phyloP scores from a whole-genome alignment of 2,113 vertebrate species.

The Tachysurus fulvidraco region DNA sequence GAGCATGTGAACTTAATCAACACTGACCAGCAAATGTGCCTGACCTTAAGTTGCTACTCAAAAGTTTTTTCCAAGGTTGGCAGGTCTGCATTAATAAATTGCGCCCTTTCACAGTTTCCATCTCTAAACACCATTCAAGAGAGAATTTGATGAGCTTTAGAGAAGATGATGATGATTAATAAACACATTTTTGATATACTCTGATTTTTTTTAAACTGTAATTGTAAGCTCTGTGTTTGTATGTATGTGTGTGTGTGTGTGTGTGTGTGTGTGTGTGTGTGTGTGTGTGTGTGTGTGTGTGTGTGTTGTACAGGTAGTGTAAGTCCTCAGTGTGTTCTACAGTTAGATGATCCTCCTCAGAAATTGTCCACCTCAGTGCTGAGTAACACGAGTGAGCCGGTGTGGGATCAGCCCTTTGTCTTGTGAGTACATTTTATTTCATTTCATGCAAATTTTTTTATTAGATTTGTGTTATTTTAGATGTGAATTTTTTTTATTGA shows the following conservation, averaged over 20 bases:
- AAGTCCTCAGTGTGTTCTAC: constrained; percentile 74
- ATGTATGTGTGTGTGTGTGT: too few species aligned
- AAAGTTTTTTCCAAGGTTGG: too few species aligned
- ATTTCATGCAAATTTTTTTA: not conserved
- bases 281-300: constrained; percentile 42
- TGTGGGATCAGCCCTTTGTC: constrained; percentile 90
- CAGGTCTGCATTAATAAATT: too few species aligned
- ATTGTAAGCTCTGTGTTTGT: too few species aligned
- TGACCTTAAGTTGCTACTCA: too few species aligned
- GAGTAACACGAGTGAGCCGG: constrained; percentile 70
- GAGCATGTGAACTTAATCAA: too few species aligned
- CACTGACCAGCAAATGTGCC: too few species aligned
- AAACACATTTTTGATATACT: not conserved
- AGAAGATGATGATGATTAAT: not conserved
- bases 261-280: too few species aligned
- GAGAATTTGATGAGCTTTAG: not conserved
- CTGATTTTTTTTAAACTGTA: too few species aligned
- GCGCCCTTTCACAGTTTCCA: not conserved
- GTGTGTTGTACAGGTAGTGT: constrained; percentile 70
- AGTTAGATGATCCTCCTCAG: constrained; percentile 87
- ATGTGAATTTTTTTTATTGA: not conserved
- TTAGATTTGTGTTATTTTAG: too few species aligned
- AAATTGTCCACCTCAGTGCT: constrained; percentile 77
- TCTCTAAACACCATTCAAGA: not conserved
- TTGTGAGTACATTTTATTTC: constrained; percentile 78